These are phyloP conservation scores for Drosophila colorata DNA, from an alignment of 2,888 invertebrate species.

Conservation along the genomic window DNA sequence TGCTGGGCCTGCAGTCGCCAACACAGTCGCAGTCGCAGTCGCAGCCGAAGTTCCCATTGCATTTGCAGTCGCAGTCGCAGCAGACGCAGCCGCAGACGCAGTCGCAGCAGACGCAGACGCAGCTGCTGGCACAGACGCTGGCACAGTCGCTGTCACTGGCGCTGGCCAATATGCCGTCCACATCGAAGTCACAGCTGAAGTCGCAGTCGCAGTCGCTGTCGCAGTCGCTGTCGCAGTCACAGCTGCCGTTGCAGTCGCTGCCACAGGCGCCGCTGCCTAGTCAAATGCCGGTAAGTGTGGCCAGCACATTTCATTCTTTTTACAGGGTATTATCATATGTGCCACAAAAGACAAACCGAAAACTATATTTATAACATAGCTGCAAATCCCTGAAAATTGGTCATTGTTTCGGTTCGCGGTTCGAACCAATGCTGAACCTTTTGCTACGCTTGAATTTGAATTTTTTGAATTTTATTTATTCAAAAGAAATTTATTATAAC, in stretches of 20 bases:
- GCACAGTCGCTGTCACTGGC: neutral
- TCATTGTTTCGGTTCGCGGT: too few relatives aligned
- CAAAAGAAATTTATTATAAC: too few relatives aligned
- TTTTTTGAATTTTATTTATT: too few relatives aligned
- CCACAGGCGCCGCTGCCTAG: constrained; percentile 11
- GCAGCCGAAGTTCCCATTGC: neutral
- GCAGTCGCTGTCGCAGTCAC: neutral
- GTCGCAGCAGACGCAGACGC: neutral
- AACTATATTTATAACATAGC: too few relatives aligned
- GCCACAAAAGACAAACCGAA: too few relatives aligned
- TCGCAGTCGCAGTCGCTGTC: neutral
- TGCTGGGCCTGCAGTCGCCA: constrained; percentile 60
- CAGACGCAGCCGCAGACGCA: neutral
- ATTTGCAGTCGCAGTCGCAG: neutral
- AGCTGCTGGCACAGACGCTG: neutral
- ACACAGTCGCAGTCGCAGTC: neutral
- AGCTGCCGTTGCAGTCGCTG: neutral
- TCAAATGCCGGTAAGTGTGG: constrained; percentile 52
- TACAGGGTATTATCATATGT: too few relatives aligned
- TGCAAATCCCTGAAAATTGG: too few relatives aligned
- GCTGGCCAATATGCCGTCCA: constrained; percentile 14
- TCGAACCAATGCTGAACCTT: too few relatives aligned
- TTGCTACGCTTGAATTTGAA: too few relatives aligned
- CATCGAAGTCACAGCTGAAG: neutral
- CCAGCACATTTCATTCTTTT: too few relatives aligned